phyloP scores from a whole-genome alignment of 1,140 invertebrate species.

The Drosophila biarmipes region DNA sequence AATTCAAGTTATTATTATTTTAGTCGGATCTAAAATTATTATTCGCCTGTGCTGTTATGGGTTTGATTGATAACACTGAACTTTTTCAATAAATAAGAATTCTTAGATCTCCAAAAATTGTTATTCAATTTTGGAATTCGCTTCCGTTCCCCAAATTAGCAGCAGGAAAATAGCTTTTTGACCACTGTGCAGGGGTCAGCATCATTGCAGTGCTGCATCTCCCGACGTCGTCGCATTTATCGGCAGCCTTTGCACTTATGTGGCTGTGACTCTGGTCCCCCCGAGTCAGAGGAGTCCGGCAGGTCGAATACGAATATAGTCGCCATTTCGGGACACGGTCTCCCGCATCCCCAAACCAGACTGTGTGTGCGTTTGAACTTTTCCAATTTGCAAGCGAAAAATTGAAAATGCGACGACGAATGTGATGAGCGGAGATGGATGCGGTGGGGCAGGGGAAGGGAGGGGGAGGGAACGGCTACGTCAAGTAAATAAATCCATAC shows the following conservation, averaged over 20 bases:
- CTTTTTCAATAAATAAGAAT: too few relatives aligned
- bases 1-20: too few relatives aligned
- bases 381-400: conserved; percentile 82
- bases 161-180: neutral
- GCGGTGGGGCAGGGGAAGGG: neutral
- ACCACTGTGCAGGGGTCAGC: conserved; percentile 58
- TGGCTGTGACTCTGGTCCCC: conserved; percentile 53
- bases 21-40: too few relatives aligned
- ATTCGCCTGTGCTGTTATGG: too few relatives aligned
- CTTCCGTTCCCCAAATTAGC: too few relatives aligned
- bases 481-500: conserved; percentile 77
- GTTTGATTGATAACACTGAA: too few relatives aligned
- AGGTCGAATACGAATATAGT: conserved; percentile 20
- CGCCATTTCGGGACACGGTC: conserved; percentile 44
- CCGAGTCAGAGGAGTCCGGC: conserved; percentile 24
- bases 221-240: conserved; percentile 58
- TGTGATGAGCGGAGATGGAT: conserved; percentile 45
- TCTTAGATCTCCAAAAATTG: too few relatives aligned
- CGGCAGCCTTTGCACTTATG: conserved; percentile 72
- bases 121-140: too few relatives aligned
- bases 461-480: conserved; percentile 11
- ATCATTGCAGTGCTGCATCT: conserved; percentile 47
- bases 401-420: conserved; percentile 75
- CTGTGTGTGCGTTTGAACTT: conserved; percentile 72
- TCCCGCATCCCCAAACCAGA: neutral